Conservation (phyloP, 2,797 vertebrate genomes). For the Myotis findleyi region DNA sequence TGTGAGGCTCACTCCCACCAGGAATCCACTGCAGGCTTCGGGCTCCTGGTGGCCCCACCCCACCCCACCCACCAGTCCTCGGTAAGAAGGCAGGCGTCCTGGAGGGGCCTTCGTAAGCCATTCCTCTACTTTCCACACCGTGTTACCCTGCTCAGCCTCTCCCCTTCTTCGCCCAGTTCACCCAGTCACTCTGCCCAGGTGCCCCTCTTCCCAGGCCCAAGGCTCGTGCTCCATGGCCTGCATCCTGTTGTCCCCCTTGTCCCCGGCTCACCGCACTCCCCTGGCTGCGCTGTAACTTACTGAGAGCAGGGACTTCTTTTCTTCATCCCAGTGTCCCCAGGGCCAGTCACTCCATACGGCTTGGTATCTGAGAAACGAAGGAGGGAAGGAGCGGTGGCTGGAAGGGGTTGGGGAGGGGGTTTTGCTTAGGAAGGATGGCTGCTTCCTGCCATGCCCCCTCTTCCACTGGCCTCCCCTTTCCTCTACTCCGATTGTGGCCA, state of each 20-base stretch:
- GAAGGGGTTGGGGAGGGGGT: neutral
- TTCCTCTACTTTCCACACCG: neutral
- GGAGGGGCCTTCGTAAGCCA: neutral
- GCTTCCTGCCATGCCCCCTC: neutral
- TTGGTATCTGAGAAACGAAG: neutral
- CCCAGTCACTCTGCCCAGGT: neutral
- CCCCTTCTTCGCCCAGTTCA: neutral
- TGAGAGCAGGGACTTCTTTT: neutral
- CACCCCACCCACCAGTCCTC: neutral
- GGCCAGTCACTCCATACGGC: neutral
- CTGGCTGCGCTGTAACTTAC: accelerated
- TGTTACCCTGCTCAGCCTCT: neutral
- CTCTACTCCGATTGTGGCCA: too few relatives aligned
- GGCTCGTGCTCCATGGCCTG: neutral
- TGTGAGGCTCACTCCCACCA: neutral
- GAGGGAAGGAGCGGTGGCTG: neutral
- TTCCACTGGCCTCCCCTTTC: neutral
- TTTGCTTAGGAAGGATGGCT: neutral
- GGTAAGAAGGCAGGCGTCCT: neutral
- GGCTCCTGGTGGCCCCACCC: too few relatives aligned
- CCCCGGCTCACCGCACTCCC: neutral
- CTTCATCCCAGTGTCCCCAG: neutral
- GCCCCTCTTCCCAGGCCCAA: neutral
- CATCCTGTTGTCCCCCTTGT: neutral
- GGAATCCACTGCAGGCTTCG: neutral